Evolutionary conservation across 2,888 invertebrate species (phyloP).

Genomic region (Drosophila kambysellisi): DNA sequence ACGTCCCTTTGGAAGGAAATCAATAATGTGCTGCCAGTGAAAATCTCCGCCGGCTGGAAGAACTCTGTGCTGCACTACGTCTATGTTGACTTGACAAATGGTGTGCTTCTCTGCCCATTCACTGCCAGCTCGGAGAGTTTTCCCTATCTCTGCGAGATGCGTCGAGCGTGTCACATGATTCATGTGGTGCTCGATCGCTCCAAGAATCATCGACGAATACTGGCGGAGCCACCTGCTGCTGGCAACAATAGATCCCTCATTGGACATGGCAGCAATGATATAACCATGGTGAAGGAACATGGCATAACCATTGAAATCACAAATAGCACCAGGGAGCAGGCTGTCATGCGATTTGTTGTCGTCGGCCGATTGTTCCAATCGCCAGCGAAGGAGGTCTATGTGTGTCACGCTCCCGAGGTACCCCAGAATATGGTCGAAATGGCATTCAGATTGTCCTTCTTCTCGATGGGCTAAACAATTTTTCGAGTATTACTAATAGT

Average conservation of each 20-base stretch:
- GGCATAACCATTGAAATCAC: constrained; percentile 89
- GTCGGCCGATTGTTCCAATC: constrained; percentile 91
- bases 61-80: constrained; percentile 80
- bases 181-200: constrained; percentile 88
- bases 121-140: constrained; percentile 83
- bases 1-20: constrained; percentile 91
- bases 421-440: constrained; percentile 96
- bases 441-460: constrained; percentile 90
- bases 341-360: constrained; percentile 68
- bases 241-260: constrained; percentile 7
- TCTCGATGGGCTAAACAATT: constrained; percentile 76
- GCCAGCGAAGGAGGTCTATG: constrained; percentile 92
- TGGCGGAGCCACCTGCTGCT: constrained; percentile 34
- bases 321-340: constrained; percentile 75
- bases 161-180: constrained; percentile 89
- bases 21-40: constrained; percentile 82
- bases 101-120: constrained; percentile 73
- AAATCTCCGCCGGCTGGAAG: constrained; percentile 82
- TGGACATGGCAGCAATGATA: constrained; percentile 84
- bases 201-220: constrained; percentile 48
- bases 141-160: constrained; percentile 90
- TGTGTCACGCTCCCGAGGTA: constrained; percentile 94
- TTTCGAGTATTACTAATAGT: not conserved
- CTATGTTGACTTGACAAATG: constrained; percentile 78
- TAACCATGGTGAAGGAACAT: constrained; percentile 93